Evolutionary conservation across 2,113 vertebrate species (phyloP).

Genomic region (Gobius niger): DNA sequence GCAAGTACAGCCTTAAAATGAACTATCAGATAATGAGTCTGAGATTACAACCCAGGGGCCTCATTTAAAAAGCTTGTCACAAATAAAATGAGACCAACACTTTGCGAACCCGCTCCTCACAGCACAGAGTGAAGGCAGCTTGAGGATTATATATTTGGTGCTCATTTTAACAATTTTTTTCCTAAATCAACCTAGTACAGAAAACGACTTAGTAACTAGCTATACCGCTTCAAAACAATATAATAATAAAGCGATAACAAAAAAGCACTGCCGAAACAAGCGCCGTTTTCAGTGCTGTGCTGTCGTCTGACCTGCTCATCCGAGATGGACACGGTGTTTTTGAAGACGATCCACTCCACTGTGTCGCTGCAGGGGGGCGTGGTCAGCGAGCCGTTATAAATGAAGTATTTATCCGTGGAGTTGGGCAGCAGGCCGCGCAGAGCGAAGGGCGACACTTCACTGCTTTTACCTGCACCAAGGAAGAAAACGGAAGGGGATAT

Average conservation of each 20-base stretch:
- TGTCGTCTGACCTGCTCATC: slow-evolving; percentile 84
- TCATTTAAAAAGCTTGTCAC: no score
- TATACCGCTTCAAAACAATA: no score
- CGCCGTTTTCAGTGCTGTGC: neutral
- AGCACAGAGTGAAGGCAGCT: no score
- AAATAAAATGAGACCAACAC: no score
- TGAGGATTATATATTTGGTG: no score
- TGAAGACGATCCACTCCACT: slow-evolving; percentile 95
- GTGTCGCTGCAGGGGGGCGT: slow-evolving; percentile 91
- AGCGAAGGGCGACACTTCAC: slow-evolving; percentile 80
- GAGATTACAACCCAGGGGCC: no score
- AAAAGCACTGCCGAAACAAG: neutral
- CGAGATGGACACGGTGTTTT: slow-evolving; percentile 87
- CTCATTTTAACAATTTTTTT: no score
- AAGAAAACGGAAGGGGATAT: neutral
- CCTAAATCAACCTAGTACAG: no score
- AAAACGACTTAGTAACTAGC: no score
- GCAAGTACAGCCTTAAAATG: no score
- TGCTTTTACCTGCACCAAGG: slow-evolving; percentile 81
- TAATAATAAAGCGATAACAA: neutral
- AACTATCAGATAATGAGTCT: no score
- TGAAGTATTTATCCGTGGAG: slow-evolving; percentile 91
- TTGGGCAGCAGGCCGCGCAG: slow-evolving; percentile 87
- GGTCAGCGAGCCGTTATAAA: slow-evolving; percentile 93
- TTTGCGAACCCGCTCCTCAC: no score